phyloP scores from a whole-genome alignment of 2,797 vertebrate species.

The Thamnophis elegans region DNA sequence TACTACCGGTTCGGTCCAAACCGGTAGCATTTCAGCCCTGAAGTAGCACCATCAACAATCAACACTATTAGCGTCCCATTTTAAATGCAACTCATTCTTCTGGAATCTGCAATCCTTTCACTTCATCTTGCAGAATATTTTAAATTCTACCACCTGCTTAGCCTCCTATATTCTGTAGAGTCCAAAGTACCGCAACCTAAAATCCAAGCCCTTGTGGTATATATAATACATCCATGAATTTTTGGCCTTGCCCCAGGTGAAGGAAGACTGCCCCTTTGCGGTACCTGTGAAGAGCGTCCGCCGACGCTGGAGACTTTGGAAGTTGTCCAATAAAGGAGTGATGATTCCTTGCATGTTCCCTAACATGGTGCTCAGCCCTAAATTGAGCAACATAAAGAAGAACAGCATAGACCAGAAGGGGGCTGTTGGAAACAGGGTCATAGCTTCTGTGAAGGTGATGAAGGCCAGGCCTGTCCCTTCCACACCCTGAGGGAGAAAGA shows the following conservation, averaged over 20 bases:
- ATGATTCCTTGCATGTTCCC: slow-evolving; percentile 83
- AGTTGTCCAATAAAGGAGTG: slow-evolving; percentile 79
- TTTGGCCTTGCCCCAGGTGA: neutral
- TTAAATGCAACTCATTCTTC: neutral
- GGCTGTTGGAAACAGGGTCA: slow-evolving; percentile 77
- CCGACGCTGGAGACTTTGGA: slow-evolving; percentile 71
- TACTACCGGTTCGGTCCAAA: too few species aligned
- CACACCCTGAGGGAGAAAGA: slow-evolving; percentile 67
- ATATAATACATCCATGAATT: too few species aligned
- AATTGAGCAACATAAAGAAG: slow-evolving; percentile 82
- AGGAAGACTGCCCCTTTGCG: neutral
- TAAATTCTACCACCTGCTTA: neutral
- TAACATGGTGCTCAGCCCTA: slow-evolving; percentile 80
- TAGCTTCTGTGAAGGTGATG: slow-evolving; percentile 81
- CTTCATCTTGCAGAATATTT: neutral
- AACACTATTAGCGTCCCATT: neutral
- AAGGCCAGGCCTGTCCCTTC: slow-evolving; percentile 80
- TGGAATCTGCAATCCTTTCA: neutral
- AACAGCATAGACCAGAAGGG: slow-evolving; percentile 83
- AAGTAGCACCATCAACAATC: neutral
- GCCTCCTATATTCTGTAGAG: neutral
- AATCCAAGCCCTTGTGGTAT: neutral
- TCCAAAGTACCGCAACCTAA: neutral
- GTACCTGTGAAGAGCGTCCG: slow-evolving; percentile 77
- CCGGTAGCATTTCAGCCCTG: neutral